Evolutionary conservation across 2,113 vertebrate genomes (phyloP), one percentile per base, ranked within the genome.

Genomic region (Poecile atricapillus): DNA sequence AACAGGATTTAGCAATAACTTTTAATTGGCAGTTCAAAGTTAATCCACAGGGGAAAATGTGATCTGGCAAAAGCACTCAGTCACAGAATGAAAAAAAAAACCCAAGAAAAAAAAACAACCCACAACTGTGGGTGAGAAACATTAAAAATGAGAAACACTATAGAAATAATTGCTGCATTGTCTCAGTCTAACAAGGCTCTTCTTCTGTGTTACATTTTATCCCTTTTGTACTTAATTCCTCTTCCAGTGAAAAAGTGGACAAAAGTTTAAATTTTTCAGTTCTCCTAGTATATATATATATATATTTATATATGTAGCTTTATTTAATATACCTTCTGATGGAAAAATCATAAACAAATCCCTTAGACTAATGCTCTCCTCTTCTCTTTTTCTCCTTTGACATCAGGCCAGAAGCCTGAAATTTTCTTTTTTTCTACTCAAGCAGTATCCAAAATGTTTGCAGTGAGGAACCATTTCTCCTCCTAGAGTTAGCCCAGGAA

Each of bases 1-100:
- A 96, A 97, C 74, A 93, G 83, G 95, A 97, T 96, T 97, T 97
- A 97, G 86, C 35, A 95, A 96, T 96, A 97, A 96, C 96, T 97
- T 97, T 94, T 96, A 96, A 97, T 95, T 97, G 87, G 95, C 93
- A 89, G 95, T 93, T 96, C 89, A 88, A 91, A 97, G 94, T 97
- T 97, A 97, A 97, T 97, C 97, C 92, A 69, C 65, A 47, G 63
- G 49, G 46, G 71, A 92, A 96, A 95, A 94, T 95, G 87, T 65
- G 90, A 76, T 68, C 88, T 95, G 94, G 93, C 96, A 87, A 94
- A 90, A 70, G 67, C 55, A 92, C 50, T n/a, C 70, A 84, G 84
- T 68, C 89, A 71, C 76, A 93, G 73, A 92, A 82, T 25, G 15
- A 4, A 73, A 31, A 33, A 43, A 39, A 77, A 58, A 59, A 28